Base-by-base conservation (phyloP, 2,797 vertebrate species). In the Thunnus albacares region DNA sequence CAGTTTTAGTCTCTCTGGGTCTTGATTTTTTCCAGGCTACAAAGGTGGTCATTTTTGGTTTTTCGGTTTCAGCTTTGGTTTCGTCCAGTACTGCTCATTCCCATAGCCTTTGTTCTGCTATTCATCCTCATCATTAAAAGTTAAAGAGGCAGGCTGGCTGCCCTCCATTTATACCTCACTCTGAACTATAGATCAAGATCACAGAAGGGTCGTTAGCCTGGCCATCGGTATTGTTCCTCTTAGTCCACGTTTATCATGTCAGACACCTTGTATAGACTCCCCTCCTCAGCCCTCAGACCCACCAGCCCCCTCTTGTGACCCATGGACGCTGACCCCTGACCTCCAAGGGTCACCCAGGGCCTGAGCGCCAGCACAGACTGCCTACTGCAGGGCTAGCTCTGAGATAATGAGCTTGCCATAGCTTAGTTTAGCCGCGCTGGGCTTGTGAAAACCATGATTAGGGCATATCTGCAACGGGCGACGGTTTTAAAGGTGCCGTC, bases 321-420 rank as follows among this genome's bases (percentile, higher is more conserved):
- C 43, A 26, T 52, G 74, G 76, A 84, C 14, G 28, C 77, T 89
- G 85, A 90, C 80, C 84, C 56, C 28, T 78, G 75, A 85, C 82
- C 90, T 62, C 56, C 38, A 41, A 18, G 70, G 82, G 74, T 89
- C 78, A 87, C 26, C 49, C 15, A 1, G 73, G 66, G 68, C 56
- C 69, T 79, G 70, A 79, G 65, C 69, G n/a, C 71, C 47, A 63
- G 82, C 55, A 45, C 73, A 59, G 47, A 51, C 55, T 65, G 63
- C 63, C 65, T 59, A 72, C 59, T 78, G 69, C 51, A 41, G 41
- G 49, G 63, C 60, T 77, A 77, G 52, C 67, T 68, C 71, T 73
- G 71, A 74, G 71, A 81, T 89, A 91, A 92, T 90, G 79, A 89
- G 86, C 85, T 91, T 88, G 78, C 60, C 43, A 18, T 87, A 82